Evolutionary conservation across 2,113 vertebrate genomes (phyloP), one percentile per base, ranked within the genome.

Genomic region (Brachionichthys hirsutus): DNA sequence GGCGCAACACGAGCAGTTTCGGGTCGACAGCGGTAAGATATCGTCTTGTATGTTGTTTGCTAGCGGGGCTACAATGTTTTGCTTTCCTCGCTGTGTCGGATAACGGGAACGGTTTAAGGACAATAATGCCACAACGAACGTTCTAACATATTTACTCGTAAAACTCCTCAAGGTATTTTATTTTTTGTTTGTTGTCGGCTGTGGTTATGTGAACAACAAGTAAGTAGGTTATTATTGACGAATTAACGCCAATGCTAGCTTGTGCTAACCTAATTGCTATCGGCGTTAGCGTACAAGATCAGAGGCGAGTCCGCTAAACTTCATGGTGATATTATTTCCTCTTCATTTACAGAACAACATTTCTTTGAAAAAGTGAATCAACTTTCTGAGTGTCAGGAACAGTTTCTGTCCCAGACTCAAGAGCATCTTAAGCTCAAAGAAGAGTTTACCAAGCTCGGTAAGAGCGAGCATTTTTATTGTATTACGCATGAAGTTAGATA

Each of bases 311-410:
- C 8, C 36, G 9, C 12, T 38, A 10, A 38, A 7, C 10, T 9
- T 38, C n/a, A 24, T 24, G 18, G 19, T 22, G 3, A 9, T 20
- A 0, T 24, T 1, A 2, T 20, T 17, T 42, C 1, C 3, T 36
- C 1, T 18, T 19, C 35, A 7, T 54, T 66, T 84, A 14, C 82
- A 95, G 97, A 99, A 9, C 95, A 98, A 92, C 95, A 97, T 9
- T 96, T 95, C 67, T 98, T 98, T 66, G 95, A 98, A 67, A 93
- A 98, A 62, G 95, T 97, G 66, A 95, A 94, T 58, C 91, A 93
- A 16, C 91, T 96, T n/a, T 86, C 90, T 17, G 94, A 94, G 9
- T 92, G 92, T 85, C 95, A 94, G 63, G 93, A 96, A 19, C 92
- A 95, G 2, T 93, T 94, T 44, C 80, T 96, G 52, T 90, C 89